These are phyloP conservation scores for Pitangus sulphuratus DNA, from an alignment of 2,797 vertebrate species.

Conservation along the genomic window DNA sequence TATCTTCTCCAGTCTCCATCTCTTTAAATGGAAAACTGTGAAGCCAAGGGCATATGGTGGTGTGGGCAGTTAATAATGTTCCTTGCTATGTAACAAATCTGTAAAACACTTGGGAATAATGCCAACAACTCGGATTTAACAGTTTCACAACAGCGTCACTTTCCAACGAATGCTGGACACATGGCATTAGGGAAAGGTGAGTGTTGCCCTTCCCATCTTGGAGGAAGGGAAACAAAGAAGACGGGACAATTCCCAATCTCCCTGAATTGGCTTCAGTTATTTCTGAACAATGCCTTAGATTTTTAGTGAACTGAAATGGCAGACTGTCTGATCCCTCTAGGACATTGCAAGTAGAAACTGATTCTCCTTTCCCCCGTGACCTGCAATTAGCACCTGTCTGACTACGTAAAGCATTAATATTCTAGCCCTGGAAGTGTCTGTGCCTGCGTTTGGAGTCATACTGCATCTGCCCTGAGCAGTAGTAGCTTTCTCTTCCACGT, in stretches of 20 bases:
- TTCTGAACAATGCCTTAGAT: neutral
- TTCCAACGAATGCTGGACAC: neutral
- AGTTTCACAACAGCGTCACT: neutral
- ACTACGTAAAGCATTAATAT: neutral
- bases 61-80: slow-evolving; percentile 24
- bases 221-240: neutral
- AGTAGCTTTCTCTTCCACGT: neutral
- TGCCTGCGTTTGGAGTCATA: neutral
- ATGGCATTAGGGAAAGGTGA: neutral
- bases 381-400: neutral
- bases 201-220: neutral
- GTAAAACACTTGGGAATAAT: neutral
- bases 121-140: neutral
- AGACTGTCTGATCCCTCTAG: neutral
- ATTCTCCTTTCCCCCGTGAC: neutral
- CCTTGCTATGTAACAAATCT: neutral
- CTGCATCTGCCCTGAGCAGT: neutral
- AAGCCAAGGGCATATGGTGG: neutral
- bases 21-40: neutral
- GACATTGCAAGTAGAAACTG: neutral
- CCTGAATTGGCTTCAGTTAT: neutral
- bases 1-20: neutral
- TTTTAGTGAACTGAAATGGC: neutral
- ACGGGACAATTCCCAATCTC: neutral
- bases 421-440: neutral